These are phyloP conservation scores for Lepus americanus DNA, from an alignment of 2,113 vertebrate genomes.

Conservation along the genomic window DNA sequence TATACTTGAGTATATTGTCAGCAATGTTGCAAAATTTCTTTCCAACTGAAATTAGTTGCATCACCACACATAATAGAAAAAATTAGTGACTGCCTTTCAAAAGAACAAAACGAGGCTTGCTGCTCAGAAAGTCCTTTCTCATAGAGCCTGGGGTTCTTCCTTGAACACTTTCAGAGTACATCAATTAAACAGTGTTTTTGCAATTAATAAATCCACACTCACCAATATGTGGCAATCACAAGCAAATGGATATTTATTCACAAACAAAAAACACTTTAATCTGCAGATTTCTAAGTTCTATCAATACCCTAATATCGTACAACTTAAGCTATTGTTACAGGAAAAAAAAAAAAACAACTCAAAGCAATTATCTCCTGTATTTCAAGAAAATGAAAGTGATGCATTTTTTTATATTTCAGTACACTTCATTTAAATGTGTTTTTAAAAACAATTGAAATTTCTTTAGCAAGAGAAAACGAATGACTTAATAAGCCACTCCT, in stretches of 20 bases:
- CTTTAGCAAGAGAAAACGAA: neutral
- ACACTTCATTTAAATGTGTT: neutral
- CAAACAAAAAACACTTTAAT: neutral
- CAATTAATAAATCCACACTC: conserved; percentile 17
- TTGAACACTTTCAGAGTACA: neutral
- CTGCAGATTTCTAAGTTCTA: neutral
- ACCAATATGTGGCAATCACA: neutral
- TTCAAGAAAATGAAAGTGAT: conserved; percentile 39
- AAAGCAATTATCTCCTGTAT: conserved; percentile 21
- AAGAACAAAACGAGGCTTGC: neutral
- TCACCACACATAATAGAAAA: neutral
- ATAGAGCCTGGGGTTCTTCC: neutral
- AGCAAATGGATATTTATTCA: neutral
- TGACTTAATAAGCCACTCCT: conserved; percentile 16
- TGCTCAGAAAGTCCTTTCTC: neutral
- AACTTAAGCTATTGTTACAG: neutral
- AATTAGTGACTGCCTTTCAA: neutral
- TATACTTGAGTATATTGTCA: conserved; percentile 44
- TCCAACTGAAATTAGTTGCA: conserved; percentile 33
- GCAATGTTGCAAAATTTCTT: conserved; percentile 31
- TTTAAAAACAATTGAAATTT: conserved; percentile 1
- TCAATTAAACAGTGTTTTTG: neutral
- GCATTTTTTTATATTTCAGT: neutral
- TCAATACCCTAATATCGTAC: conserved; percentile 6
- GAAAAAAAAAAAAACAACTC: neutral